Conservation (phyloP, 2,888 invertebrate genomes). For the Himalopsyche japonica region DNA sequence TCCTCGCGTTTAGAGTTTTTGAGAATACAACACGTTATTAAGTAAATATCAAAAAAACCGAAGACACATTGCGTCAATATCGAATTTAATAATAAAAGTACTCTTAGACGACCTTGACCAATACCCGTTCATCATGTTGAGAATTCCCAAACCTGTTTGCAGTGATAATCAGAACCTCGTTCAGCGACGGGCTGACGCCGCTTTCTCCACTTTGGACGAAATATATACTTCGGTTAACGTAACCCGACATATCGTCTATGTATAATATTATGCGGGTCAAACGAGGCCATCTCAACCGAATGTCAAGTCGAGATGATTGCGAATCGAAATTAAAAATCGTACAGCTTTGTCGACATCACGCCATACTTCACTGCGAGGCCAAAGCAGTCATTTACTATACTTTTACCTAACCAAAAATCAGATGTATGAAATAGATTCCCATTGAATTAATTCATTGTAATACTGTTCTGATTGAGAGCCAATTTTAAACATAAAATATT, state of each 20-base stretch:
- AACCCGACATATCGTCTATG: neutral
- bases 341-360: too few species aligned
- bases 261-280: neutral
- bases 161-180: neutral
- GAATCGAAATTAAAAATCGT: too few species aligned
- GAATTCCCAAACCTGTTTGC: neutral
- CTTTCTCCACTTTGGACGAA: neutral
- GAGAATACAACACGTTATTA: neutral
- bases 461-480: too few species aligned
- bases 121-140: neutral
- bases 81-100: neutral
- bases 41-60: neutral
- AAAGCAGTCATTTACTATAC: too few species aligned
- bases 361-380: too few species aligned
- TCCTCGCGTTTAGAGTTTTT: neutral
- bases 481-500: too few species aligned
- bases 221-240: neutral
- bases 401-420: too few species aligned
- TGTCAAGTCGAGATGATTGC: too few species aligned
- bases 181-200: neutral
- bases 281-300: too few species aligned
- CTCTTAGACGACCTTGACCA: neutral
- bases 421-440: too few species aligned
- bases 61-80: neutral
- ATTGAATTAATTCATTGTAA: too few species aligned